phyloP scores from a whole-genome alignment of 2,888 invertebrate genomes.

The Ptycholaimellus sp. region DNA sequence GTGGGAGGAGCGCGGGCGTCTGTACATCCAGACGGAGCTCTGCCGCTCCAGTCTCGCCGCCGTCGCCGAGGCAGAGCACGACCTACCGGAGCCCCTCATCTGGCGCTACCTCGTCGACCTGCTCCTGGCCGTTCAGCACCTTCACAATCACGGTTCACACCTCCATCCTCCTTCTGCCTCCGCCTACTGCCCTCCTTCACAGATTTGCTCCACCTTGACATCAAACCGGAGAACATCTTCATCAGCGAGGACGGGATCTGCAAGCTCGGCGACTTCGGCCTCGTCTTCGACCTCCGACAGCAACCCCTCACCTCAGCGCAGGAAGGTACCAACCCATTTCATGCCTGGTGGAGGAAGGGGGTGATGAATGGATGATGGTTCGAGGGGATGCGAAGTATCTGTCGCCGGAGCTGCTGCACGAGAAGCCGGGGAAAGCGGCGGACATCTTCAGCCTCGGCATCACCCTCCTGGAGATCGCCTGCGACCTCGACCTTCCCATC shows the following conservation, averaged over 20 bases:
- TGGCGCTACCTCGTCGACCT: conserved; percentile 46
- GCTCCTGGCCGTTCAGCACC: conserved; percentile 23
- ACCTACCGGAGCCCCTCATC: conserved; percentile 38
- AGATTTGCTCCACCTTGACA: conserved; percentile 46
- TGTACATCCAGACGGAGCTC: conserved; percentile 47
- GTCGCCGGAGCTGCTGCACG: conserved; percentile 44
- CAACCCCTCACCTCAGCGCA: too few species aligned
- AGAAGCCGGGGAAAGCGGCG: conserved; percentile 42
- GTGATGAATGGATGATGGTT: conserved; percentile 9
- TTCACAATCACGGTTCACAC: not conserved
- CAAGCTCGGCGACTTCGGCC: conserved; percentile 51
- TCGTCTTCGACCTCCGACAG: conserved; percentile 43
- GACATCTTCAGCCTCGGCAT: conserved; percentile 47
- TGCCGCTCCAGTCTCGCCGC: conserved; percentile 40
- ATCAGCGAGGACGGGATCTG: conserved; percentile 40
- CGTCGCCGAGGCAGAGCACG: conserved; percentile 35
- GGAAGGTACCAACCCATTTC: too few species aligned
- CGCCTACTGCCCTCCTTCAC: not conserved
- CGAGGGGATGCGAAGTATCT: conserved; percentile 54
- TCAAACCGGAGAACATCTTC: conserved; percentile 52
- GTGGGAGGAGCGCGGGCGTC: conserved; percentile 46
- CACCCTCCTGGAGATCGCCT: conserved; percentile 44
- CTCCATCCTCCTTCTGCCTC: not conserved
- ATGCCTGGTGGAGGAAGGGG: too few species aligned
- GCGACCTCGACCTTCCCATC: conserved; percentile 44